A percentile compares a stretch with the other conserved stretches of the same genome.
phyloP scores from a whole-genome alignment of 2,888 invertebrate species.

The Lithophane semibrunnea region DNA sequence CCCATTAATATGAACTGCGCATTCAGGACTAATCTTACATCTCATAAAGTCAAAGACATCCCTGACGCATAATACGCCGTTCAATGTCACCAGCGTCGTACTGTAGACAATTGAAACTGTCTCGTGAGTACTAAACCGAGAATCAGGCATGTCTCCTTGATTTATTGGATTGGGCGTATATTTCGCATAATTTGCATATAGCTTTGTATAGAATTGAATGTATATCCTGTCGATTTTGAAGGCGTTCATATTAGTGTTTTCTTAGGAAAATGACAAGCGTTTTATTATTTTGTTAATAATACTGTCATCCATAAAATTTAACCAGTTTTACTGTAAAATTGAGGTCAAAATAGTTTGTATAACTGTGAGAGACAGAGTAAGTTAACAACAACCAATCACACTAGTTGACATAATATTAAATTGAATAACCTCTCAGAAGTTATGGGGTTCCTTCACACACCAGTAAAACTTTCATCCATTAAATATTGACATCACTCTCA shows the following conservation, averaged over 20 bases:
- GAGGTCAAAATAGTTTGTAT: neutral
- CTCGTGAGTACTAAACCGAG: conserved; percentile 18
- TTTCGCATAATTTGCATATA: neutral
- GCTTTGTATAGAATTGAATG: neutral
- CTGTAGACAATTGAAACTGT: conserved; percentile 18
- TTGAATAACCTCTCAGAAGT: conserved; percentile 20
- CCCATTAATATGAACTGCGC: neutral
- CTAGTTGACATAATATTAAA: conserved; percentile 8
- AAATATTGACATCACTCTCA: conserved; percentile 40
- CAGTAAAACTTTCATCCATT: conserved; percentile 26
- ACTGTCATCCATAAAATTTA: neutral
- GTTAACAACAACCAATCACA: neutral
- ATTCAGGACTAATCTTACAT: conserved; percentile 6
- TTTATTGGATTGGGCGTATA: conserved; percentile 9
- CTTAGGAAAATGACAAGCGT: too few relatives aligned
- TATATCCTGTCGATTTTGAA: neutral
- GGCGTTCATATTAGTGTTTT: neutral
- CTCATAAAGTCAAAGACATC: conserved; percentile 5
- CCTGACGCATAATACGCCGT: neutral
- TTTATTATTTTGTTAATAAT: neutral
- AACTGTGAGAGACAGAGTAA: neutral
- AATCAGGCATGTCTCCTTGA: conserved; percentile 11
- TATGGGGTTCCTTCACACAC: neutral
- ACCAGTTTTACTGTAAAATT: neutral
- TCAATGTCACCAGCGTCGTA: conserved; percentile 7